A percentile compares a stretch with the other conserved stretches of the same genome.
Conservation (phyloP, 2,888 invertebrate genomes). For the Pristionchus entomophagus region DNA sequence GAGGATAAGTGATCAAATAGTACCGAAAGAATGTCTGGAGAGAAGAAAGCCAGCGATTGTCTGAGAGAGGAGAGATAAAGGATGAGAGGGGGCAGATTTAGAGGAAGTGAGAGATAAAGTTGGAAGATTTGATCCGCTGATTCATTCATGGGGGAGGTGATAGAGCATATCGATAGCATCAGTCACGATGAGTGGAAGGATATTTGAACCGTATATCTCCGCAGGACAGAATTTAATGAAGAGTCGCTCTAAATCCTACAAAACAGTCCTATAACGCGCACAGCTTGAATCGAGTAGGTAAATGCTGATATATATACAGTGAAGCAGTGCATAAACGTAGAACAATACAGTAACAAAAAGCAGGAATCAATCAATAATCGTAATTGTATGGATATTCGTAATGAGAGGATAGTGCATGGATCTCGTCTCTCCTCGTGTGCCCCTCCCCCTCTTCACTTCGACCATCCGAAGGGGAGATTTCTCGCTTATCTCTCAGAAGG, state of each 20-base stretch:
- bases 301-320: too few relatives aligned
- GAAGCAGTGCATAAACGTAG: too few relatives aligned
- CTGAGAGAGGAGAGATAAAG: neutral
- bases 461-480: constrained; percentile 13
- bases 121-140: neutral
- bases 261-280: too few relatives aligned
- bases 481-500: constrained; percentile 30
- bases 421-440: neutral
- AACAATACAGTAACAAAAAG: too few relatives aligned
- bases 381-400: neutral
- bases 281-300: too few relatives aligned
- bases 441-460: neutral
- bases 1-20: constrained; percentile 35
- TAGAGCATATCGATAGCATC: too few relatives aligned
- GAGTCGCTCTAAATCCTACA: too few relatives aligned
- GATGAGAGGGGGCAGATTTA: neutral
- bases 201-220: too few relatives aligned
- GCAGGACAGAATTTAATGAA: too few relatives aligned
- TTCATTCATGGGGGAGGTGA: neutral
- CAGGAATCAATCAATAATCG: neutral
- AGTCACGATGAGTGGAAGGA: neutral
- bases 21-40: constrained; percentile 40
- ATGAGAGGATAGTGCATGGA: neutral
- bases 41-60: neutral
- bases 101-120: constrained; percentile 30